Evolutionary conservation across 2,888 invertebrate species (phyloP), one percentile per base, ranked within the genome.

Genomic region (Cerceris rybyensis): DNA sequence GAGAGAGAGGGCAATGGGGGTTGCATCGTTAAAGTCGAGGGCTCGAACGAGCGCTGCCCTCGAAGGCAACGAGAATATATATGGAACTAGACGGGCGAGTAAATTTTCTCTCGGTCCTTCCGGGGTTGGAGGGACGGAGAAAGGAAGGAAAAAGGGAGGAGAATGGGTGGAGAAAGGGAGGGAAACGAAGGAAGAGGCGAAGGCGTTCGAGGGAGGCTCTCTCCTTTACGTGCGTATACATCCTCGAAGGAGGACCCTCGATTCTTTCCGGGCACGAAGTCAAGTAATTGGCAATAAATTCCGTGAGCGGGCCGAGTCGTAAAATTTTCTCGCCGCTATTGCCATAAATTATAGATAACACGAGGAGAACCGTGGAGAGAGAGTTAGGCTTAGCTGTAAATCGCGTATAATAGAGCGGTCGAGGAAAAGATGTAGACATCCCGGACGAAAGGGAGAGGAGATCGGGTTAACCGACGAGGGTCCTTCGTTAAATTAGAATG

Each of bases 271-370:
- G 79, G 85, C 85, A 86, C 85, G 82, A 84, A 85, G 85, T 84
- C 83, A 66, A 83, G 83, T 86, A 86, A 84, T 84, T 86, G 85
- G 85, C 85, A 80, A 85, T 86, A 86, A 85, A 86, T 86, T 81
- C 70, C 65, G 68, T 50, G 54, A 58, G 80, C 76, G 70, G 80
- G 68, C 68, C 68, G 75, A 85, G 85, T 85, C 85, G 85, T 86
- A 86, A 86, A 86, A 85, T 86, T 85, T 85, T 84, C 85, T 85
- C 85, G 49, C 82, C 78, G 73, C 83, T 76, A 80, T 82, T 85
- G 69, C 82, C 83, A 86, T 86, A 86, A 85, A 85, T 86, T 86
- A 85, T 85, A 86, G 85, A 86, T 84, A 85, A 85, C 82, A 75
- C 78, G 70, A 28, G 28, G 73, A 49, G 59, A 65, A 52, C 71